Evolutionary conservation across 2,113 vertebrate species (phyloP), one percentile per base, ranked within the genome.

Genomic region (Pollachius pollachius): DNA sequence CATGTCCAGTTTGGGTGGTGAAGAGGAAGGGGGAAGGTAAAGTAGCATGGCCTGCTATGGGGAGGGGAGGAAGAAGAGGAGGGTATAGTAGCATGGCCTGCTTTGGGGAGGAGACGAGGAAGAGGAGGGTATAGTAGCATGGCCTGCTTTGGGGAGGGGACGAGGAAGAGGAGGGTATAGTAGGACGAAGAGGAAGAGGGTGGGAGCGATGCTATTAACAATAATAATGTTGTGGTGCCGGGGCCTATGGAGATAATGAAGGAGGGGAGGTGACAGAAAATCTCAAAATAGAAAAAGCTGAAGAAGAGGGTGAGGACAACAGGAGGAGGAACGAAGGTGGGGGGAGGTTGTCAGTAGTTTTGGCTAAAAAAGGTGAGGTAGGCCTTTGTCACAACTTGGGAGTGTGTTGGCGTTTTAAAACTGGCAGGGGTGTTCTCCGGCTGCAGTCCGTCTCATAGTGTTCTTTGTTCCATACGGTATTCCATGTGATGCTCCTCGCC

Each of bases 291-390:
- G 8, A 48, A 48, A 34, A 48, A 48, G 41, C 41, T 48, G 41
- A 13, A 16, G 63, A 62, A 48, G 30, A 34, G 30, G 30, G 30
- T 34, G 2, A 4, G 30, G 30, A 34, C 2, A 60, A 3, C 62
- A 25, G 59, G 67, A 70, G 63, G 78, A 34, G 71, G 52, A 34
- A 13, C 12, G 61, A 67, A 70, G 54, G 18, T 15, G 17, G 48
- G 18, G 65, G 74, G 62, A 25, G 23, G 57, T 30, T 84, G 81
- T 93, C 92, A 93, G 92, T 92, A 92, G 92, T 93, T 92, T 91
- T 89, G 87, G 90, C 89, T 91, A 88, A 90, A 91, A 91, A 91
- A 91, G 89, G 86, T 91, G 91, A 91, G 91, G 92, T 92, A 92
- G 91, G 86, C 91, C 90, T 91, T 34, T 79, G 89, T 90, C 87